Evolutionary conservation across 1,140 invertebrate genomes (phyloP), one percentile per base, ranked within the genome.

Genomic region (Drosophila sucinea): DNA sequence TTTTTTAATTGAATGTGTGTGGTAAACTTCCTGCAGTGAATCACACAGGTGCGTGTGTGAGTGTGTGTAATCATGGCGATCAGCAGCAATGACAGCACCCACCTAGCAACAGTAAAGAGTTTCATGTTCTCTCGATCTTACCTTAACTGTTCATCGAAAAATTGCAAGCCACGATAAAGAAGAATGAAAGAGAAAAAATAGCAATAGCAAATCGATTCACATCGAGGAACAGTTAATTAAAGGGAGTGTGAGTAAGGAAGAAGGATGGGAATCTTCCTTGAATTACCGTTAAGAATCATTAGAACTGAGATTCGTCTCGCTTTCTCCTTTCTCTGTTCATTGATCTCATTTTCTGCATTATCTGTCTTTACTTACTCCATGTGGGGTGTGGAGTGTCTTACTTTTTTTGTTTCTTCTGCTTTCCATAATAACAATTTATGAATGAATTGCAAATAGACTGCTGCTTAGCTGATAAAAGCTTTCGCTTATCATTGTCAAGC

Each of bases 401-500:
- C 30, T 67, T 35, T 78, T 77, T 17, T 17, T 17, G 17, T 17
- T 17, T 17, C 17, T 17, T 17, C 17, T 17, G 17, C 17, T 17
- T 61, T 33, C 60, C 55, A 33, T 74, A 51, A 67, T 68, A 75
- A 60, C 67, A 67, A 70, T 81, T 86, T 70, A 86, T 86, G 82
- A 86, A 86, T 86, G 82, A 86, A 84, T 79, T 70, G 81, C 77
- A 73, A 56, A 25, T 69, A 62, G 11, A 41, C 30, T 60, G 62
- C 27, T 66, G 68, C 44, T 78, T 75, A 73, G 76, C 75, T 86
- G 82, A 86, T 86, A 86, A 86, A 86, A 56, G 25, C 35, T 44
- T 23, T 32, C 17, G n/a, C 55, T 73, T 60, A 51, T 60, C 70
- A 67, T 70, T 85, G 77, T 80, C 81, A 55, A 41, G 73, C 40